Conservation (phyloP, 2,113 vertebrate species). For the Tupaia chinensis region DNA sequence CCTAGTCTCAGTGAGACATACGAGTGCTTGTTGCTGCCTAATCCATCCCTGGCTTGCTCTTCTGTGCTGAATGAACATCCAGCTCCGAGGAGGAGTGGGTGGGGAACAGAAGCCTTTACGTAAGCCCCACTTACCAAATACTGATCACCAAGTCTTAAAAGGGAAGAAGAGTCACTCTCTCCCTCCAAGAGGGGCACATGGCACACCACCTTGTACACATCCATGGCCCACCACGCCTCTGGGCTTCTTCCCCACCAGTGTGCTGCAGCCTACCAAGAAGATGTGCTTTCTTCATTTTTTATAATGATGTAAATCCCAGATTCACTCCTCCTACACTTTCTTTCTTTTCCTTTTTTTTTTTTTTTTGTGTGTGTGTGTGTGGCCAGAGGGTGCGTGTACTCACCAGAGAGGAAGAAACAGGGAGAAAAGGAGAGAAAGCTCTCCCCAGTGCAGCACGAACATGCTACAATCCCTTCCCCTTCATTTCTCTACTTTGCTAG, state of each 20-base stretch:
- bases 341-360: too few species aligned
- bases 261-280: neutral
- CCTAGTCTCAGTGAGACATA: neutral
- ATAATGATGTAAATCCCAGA: neutral
- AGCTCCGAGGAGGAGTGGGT: neutral
- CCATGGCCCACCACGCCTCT: neutral
- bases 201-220: neutral
- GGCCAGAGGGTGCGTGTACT: too few species aligned
- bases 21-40: neutral
- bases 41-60: neutral
- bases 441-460: too few species aligned
- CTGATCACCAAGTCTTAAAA: neutral
- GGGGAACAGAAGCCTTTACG: neutral
- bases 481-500: too few species aligned
- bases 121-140: neutral
- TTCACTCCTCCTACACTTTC: neutral
- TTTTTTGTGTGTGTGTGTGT: too few species aligned
- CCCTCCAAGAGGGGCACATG: neutral
- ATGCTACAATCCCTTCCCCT: too few species aligned
- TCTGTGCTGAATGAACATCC: neutral
- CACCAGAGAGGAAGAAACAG: too few species aligned
- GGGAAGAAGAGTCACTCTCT: neutral
- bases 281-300: neutral
- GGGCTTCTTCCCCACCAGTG: rapidly evolving
- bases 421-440: too few species aligned